Evolutionary conservation across 2,113 vertebrate genomes (phyloP), one percentile per base, ranked within the genome.

Genomic region (Ascaphus truei): DNA sequence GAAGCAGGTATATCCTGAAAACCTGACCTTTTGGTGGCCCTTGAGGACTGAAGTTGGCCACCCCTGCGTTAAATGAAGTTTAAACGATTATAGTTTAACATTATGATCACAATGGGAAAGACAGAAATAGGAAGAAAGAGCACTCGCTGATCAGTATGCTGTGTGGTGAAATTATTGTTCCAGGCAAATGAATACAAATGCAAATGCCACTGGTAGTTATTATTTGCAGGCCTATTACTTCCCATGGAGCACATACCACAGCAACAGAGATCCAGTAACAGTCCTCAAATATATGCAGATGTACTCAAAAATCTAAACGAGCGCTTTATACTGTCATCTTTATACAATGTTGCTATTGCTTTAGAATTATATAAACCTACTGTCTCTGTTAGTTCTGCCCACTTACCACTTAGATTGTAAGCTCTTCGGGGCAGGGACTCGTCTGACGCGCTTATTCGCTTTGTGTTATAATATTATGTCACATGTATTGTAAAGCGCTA

Each of bases 151-250:
- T 63, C 36, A 63, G 61, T 63, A 63, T 63, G 61, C 61, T 5
- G 30, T 2, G 20, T 50, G 20, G n/a, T 62, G 50, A 34, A 63
- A 43, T 63, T 7, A 25, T 43, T 50, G 43, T 63, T 51, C 48
- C 22, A 22, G 48, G 30, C 26, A 51, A 63, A 63, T 51, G 43
- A 50, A 65, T 53, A 53, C 52, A 65, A 53, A 53, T 22, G 16
- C 62, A 39, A 65, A 53, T 65, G 34, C 25, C 13, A n/a, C n/a
- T n/a, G n/a, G n/a, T n/a, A n/a, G 16, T 27, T 53, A 53, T 37
- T 53, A 65, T 65, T 50, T 65, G 48, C 62, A 65, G 52, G 48
- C 41, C 34, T 65, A 65, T 53, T 53, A 53, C 48, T 53, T 65
- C 34, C 62, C 48, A 53, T 65, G 34, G 48, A 53, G 47, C 36